Base-by-base conservation (phyloP, 2,797 vertebrate species). In the Epinephelus malabaricus region DNA sequence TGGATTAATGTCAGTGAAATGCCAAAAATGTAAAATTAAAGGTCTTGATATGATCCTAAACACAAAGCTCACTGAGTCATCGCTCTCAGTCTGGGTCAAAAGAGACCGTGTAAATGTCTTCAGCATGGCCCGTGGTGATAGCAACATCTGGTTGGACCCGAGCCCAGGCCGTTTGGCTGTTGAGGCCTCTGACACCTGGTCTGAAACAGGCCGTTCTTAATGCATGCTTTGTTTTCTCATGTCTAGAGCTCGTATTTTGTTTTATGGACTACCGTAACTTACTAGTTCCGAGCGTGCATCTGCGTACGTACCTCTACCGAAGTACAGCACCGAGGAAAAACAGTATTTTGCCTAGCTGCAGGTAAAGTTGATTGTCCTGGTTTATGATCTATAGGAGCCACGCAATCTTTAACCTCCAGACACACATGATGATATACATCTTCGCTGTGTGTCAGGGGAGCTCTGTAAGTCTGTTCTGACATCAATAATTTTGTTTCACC, bases 101-200 rank as follows among this genome's bases (percentile, higher is more conserved):
- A 78, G 61, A 73, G 55, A 60, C 77, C 13, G 56, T 30, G 58
- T 73, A 76, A 81, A 89, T 80, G 82, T 88, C 64, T 85, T 64
- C 70, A 74, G 69, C 60, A 9, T 60, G 79, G 79, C 60, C 51
- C 17, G 27, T 69, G 84, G 54, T 65, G 79, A 87, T 74, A 25
- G 75, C 69, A 85, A 92, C 93, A 92, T 93, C 92, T 94, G 93
- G 85, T 89, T 88, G 85, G 89, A 80, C 61, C 51, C 0, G 27
- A 68, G 78, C 84, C 87, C 30, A 19, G 81, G 69, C 75, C 66
- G 59, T 69, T 89, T 70, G 78, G 79, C 79, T 82, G 77, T 71
- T 69, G 56, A 79, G 79, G 73, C 86, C 82, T 54, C 73, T 78
- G 84, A 92, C 92, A 93, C 91, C 86, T 91, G 91, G 89, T 86